These are phyloP conservation scores for Quadroppia sp. DNA, from an alignment of 2,888 invertebrate species.

Conservation along the genomic window DNA sequence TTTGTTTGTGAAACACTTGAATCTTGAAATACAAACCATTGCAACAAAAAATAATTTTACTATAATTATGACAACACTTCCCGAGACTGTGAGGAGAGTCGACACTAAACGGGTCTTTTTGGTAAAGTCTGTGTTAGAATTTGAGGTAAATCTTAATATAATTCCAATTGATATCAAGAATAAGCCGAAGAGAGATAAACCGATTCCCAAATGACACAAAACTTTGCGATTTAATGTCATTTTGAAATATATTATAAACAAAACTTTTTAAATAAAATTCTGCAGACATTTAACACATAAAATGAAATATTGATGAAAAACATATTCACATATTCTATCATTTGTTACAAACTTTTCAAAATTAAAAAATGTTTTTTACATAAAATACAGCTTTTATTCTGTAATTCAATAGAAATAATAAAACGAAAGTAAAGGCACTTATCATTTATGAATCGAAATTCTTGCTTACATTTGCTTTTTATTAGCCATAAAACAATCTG, in stretches of 20 bases:
- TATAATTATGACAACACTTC: neutral
- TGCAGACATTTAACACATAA: neutral
- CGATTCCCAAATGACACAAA: slow-evolving; percentile 25
- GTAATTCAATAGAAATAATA: neutral
- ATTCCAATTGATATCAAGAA: slow-evolving; percentile 13
- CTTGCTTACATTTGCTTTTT: slow-evolving; percentile 22
- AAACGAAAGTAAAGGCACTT: neutral
- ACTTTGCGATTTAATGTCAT: neutral
- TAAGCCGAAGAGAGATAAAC: neutral
- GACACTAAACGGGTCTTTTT: slow-evolving; percentile 2
- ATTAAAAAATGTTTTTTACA: too few species aligned
- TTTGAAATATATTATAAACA: neutral
- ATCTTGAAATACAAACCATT: slow-evolving; percentile 9
- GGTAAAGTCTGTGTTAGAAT: neutral
- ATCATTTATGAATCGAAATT: slow-evolving; percentile 5
- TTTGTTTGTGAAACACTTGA: neutral
- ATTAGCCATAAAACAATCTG: slow-evolving; percentile 22
- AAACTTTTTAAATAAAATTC: too few species aligned
- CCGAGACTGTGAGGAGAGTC: neutral
- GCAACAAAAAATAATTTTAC: neutral
- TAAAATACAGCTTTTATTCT: too few species aligned
- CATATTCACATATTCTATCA: neutral
- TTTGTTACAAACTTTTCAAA: neutral
- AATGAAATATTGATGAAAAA: neutral
- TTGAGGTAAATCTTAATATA: neutral